A percentile compares a stretch with the other conserved stretches of the same genome.
Conservation (phyloP, 2,797 vertebrate species). For the Cryptoblepharus egeriae region DNA sequence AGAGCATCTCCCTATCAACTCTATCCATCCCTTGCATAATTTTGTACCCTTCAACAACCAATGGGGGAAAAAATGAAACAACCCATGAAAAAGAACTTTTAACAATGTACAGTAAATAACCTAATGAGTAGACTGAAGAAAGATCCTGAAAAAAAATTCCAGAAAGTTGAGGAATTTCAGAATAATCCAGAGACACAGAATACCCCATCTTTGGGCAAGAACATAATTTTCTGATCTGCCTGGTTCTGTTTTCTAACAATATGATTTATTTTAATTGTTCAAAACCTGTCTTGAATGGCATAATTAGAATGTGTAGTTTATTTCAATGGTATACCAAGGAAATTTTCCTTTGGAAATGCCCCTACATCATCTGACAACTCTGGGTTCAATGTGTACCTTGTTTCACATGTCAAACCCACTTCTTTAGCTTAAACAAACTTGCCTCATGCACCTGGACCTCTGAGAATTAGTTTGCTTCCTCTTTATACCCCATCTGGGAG, state of each 20-base stretch:
- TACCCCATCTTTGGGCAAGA: neutral
- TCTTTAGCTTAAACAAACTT: neutral
- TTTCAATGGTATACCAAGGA: neutral
- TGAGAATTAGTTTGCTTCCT: slow-evolving; percentile 24
- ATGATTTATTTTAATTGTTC: neutral
- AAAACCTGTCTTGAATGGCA: neutral
- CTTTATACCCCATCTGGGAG: slow-evolving; percentile 6
- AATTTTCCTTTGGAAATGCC: neutral
- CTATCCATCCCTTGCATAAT: too few relatives aligned
- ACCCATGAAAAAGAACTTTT: neutral
- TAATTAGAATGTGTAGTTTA: neutral
- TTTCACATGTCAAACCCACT: neutral
- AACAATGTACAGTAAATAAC: neutral
- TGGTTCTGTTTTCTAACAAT: neutral
- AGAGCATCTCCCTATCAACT: too few relatives aligned
- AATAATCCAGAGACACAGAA: neutral
- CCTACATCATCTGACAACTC: neutral
- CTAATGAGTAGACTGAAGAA: neutral
- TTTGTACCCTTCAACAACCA: too few relatives aligned
- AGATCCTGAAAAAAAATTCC: neutral
- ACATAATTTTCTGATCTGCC: neutral
- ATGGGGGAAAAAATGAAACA: neutral
- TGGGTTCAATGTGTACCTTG: neutral
- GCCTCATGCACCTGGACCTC: slow-evolving; percentile 20
- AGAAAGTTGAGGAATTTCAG: neutral